Evolutionary conservation across 1,140 invertebrate genomes (phyloP), one percentile per base, ranked within the genome.

Genomic region (Plectus sambesii): DNA sequence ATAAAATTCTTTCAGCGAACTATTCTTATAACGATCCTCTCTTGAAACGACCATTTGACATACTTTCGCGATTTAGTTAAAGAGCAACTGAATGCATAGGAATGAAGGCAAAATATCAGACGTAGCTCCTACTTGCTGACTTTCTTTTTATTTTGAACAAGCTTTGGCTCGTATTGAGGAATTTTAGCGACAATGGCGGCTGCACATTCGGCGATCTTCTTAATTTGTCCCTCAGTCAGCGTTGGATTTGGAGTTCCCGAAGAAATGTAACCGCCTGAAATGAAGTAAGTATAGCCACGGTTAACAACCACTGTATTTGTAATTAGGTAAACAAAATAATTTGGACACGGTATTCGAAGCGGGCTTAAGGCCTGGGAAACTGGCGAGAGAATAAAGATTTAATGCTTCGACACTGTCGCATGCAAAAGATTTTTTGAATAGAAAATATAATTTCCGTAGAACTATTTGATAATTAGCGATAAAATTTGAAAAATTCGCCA

Each of bases 111-210:
- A 42, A 43, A 25, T 3, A 43, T 24, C 22, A 42, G 5, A 6
- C 41, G 41, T 5, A 17, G 29, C 4, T 42, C 49, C 12, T 26
- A 38, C 52, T 47, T 35, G 63, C 83, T 87, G 59, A 87, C 82
- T 65, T 85, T 85, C 74, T 90, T 92, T 66, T 92, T 92, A 39
- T 82, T 81, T 58, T 84, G 87, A 56, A 84, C 81, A 1, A 83
- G 82, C 62, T 87, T 87, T 2, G 85, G 83, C 64, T 92, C 84
- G 51, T 85, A 77, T 25, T 81, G 80, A 12, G 86, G 85, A 55
- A 93, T 71, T 54, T 81, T 81, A 65, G 82, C 79, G 39, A 83
- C 82, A 19, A 93, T 77, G 58, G 81, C 79, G 56, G 84, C 77
- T 2, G 87, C 87, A 0, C 83, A 82, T 17, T 82, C 78, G 1